These are phyloP conservation scores for Ictalurus furcatus DNA, from an alignment of 2,113 vertebrate species.

Conservation along the genomic window DNA sequence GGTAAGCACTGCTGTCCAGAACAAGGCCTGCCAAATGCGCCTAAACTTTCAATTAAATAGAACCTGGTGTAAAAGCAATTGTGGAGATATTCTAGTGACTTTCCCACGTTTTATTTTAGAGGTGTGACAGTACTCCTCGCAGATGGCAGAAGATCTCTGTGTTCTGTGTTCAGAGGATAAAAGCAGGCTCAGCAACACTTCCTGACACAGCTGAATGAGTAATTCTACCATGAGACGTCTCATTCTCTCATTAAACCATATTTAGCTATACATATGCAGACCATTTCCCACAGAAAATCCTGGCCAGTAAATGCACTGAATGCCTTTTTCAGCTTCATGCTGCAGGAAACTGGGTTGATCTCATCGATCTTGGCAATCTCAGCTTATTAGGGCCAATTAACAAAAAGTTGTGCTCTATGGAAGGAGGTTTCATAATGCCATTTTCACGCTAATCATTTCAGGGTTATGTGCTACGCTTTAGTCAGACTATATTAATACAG, in stretches of 20 bases:
- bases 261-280: conserved; percentile 33
- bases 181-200: conserved; percentile 49
- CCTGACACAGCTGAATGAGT: conserved; percentile 46
- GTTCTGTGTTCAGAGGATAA: conserved; percentile 42
- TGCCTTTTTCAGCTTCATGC: conserved; percentile 24
- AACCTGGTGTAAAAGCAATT: conserved; percentile 21
- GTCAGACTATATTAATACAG: conserved; percentile 36
- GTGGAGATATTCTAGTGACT: conserved; percentile 44
- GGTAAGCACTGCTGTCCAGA: conserved; percentile 27
- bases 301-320: background rate
- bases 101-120: conserved; percentile 50
- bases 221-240: conserved; percentile 32
- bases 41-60: conserved; percentile 22
- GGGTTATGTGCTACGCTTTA: conserved; percentile 26
- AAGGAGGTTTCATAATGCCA: conserved; percentile 24
- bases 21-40: conserved; percentile 14
- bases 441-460: conserved; percentile 36
- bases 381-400: conserved; percentile 35
- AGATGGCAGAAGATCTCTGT: conserved; percentile 50
- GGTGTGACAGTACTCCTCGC: conserved; percentile 41
- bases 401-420: conserved; percentile 6
- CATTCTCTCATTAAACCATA: conserved; percentile 46
- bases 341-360: conserved; percentile 31
- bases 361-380: background rate
- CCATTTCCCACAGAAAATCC: conserved; percentile 2